Base-by-base conservation (phyloP, 2,888 invertebrate genomes). In the Oligia strigilis region DNA sequence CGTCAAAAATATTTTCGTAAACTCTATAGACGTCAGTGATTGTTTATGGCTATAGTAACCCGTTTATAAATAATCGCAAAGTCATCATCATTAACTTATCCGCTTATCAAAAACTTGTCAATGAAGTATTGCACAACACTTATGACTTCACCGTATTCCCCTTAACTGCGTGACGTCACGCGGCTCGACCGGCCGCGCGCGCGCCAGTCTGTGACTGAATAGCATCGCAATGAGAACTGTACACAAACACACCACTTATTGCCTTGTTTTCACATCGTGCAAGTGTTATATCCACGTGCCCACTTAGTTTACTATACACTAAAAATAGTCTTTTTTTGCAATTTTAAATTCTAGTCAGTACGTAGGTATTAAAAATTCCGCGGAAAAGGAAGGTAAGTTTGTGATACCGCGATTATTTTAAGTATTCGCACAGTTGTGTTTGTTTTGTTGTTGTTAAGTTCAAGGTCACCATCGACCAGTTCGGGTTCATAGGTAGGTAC, bases 341-440 rank as follows among this genome's bases (percentile, higher is more conserved):
- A 87, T 86, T 90, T 84, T 86, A 13, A 43, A 66, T 66, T 72
- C 55, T 86, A 88, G 85, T 90, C 90, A 87, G 88, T 92, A 92
- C 87, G 89, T 91, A 92, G 93, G 93, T 91, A 89, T 89, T 88
- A 90, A 96, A 93, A 93, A 97, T 97, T 96, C 97, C 97, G 91
- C 96, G 97, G 17, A 97, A 96, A 93, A 95, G 96, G 95, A 97
- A 97, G 97, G 97, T 97, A 90, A 96, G 96, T 95, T 83, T 78
- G 84, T 83, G 86, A 82, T 75, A 79, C 43, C 58, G 71, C 71
- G 74, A 29, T 78, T 36, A 23, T 43, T 74, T 67, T 84, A 46
- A 64, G 67, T 84, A 85, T 77, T 71, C 75, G 36, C 66, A 64
- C 43, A 9, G 46, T 78, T 77, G 71, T 78, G 74, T 79, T 76